phyloP scores from a whole-genome alignment of 2,797 vertebrate species.

The Muraenolepis orangiensis region DNA sequence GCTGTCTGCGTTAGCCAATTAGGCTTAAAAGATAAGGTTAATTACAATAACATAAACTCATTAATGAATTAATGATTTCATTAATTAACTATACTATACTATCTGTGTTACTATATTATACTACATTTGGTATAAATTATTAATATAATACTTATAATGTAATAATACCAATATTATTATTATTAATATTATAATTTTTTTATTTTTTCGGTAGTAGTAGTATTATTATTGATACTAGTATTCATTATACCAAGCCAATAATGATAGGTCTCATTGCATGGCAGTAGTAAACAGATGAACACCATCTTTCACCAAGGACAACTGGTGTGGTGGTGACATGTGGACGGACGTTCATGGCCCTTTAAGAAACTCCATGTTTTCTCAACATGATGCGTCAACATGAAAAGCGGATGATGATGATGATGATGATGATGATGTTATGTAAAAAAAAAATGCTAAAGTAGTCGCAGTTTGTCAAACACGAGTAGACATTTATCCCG shows the following conservation, averaged over 20 bases:
- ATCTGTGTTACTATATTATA: not conserved
- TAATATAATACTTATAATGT: not conserved
- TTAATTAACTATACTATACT: not conserved
- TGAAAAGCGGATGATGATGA: slow-evolving; percentile 76
- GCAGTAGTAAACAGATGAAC: not conserved
- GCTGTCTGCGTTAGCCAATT: not conserved
- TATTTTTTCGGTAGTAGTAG: too few species aligned
- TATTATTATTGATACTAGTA: not conserved
- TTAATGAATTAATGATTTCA: not conserved
- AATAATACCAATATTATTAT: not conserved
- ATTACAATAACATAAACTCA: not conserved
- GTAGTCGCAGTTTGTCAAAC: slow-evolving; percentile 58
- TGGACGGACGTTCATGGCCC: slow-evolving; percentile 69
- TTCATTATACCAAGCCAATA: not conserved
- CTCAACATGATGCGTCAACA: slow-evolving; percentile 80
- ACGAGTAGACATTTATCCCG: slow-evolving; percentile 6
- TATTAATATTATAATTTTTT: too few species aligned
- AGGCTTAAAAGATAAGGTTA: not conserved
- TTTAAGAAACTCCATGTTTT: slow-evolving; percentile 87
- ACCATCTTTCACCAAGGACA: slow-evolving; percentile 12
- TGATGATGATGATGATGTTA: slow-evolving; percentile 50
- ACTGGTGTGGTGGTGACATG: slow-evolving; percentile 48
- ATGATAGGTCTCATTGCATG: not conserved
- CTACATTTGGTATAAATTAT: not conserved
- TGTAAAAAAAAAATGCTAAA: slow-evolving; percentile 69